Evolutionary conservation across 2,888 invertebrate species (phyloP).

Genomic region (Drosophila atripex): DNA sequence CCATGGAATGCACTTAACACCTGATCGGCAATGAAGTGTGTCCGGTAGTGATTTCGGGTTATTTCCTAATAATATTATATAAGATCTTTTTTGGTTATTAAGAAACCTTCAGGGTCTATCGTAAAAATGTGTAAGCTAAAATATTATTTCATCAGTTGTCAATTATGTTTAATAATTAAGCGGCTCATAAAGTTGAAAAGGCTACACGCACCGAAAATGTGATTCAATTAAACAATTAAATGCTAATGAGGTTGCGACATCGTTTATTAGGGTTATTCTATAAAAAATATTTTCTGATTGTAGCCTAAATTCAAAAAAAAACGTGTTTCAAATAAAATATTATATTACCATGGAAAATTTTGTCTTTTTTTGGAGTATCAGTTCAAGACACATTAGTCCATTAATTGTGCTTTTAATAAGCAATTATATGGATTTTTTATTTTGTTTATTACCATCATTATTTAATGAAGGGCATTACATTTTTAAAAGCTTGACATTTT

Average conservation of each 20-base stretch:
- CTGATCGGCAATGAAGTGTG: constrained; percentile 63
- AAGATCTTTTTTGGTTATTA: background rate
- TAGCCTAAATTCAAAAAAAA: too few relatives aligned
- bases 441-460: background rate
- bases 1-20: constrained; percentile 64
- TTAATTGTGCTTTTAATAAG: background rate
- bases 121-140: background rate
- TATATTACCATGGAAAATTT: too few relatives aligned
- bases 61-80: constrained; percentile 12
- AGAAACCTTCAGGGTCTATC: background rate
- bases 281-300: too few relatives aligned
- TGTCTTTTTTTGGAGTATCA: too few relatives aligned
- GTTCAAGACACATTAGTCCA: background rate
- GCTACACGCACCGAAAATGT: background rate
- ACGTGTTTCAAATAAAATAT: background rate
- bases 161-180: background rate
- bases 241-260: too few relatives aligned
- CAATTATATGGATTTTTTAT: background rate
- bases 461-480: background rate
- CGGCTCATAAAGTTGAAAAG: background rate
- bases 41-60: constrained; percentile 10
- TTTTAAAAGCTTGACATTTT: background rate
- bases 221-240: background rate
- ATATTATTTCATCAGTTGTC: background rate
- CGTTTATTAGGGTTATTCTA: too few relatives aligned